Percentiles rank a stretch among this genome's conserved stretches.
Conservation (phyloP, 1,140 invertebrate genomes). For the Himalopsyche phryganea region DNA sequence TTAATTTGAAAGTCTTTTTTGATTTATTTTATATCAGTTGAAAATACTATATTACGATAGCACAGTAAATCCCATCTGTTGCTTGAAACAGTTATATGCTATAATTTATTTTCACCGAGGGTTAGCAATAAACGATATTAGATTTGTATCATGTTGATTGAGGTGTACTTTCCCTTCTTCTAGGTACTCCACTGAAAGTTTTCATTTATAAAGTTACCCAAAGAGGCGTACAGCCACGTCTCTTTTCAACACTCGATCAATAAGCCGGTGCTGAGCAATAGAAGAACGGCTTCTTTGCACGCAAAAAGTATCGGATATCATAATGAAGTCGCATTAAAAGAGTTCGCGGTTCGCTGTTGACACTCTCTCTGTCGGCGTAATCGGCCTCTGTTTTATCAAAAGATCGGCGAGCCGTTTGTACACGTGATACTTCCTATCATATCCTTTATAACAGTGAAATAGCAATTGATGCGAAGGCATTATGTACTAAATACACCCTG, state of each 20-base stretch:
- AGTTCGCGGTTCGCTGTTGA: slow-evolving; percentile 10
- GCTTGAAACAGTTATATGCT: too few relatives aligned
- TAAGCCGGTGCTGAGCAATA: slow-evolving; percentile 4
- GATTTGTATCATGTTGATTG: too few relatives aligned
- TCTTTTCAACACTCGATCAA: slow-evolving; percentile 28
- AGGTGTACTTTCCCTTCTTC: too few relatives aligned
- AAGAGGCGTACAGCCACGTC: slow-evolving; percentile 13
- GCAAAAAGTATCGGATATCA: slow-evolving; percentile 32
- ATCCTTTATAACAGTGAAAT: slow-evolving; percentile 22
- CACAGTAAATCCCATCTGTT: too few relatives aligned
- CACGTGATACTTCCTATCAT: slow-evolving; percentile 34
- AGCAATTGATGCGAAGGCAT: slow-evolving; percentile 21
- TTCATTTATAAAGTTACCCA: background rate
- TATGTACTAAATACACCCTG: background rate
- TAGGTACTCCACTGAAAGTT: too few relatives aligned
- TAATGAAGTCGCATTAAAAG: slow-evolving; percentile 4
- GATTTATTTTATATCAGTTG: too few relatives aligned
- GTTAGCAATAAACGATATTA: too few relatives aligned
- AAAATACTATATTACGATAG: too few relatives aligned
- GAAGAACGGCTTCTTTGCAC: slow-evolving; percentile 22
- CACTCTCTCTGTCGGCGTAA: background rate
- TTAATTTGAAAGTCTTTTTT: too few relatives aligned
- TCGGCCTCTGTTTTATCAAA: slow-evolving; percentile 23
- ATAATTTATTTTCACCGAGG: too few relatives aligned
- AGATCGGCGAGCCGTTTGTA: slow-evolving; percentile 30